Base-by-base conservation (phyloP, 2,113 vertebrate species). In the Alosa alosa region DNA sequence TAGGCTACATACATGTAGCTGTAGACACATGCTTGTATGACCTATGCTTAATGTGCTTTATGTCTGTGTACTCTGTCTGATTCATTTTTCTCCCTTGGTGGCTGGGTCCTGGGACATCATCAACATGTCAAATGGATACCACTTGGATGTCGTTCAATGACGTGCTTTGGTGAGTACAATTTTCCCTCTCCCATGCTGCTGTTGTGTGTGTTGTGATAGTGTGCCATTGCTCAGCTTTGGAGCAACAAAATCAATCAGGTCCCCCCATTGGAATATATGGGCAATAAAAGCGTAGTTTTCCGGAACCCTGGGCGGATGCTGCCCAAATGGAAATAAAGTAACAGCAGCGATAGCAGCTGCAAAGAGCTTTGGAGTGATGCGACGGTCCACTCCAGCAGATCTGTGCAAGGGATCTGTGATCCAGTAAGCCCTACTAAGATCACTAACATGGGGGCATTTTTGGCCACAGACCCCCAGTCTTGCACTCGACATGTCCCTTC, bases 191-290 rank as follows among this genome's bases (percentile, higher is more conserved):
- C 36, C 13, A 15, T 39, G 72, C 13, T 78, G 13, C 10, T 78
- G 11, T 72, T 78, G 31, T 78, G 36, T 78, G 36, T 78, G 72
- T 15, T 78, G 72, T 39, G 72, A 78, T 41, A 39, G 31, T 41
- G 15, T 78, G 72, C 72, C 72, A 78, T 10, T 78, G 36, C 72
- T 78, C 2, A 41, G 72, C 31, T 39, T 5, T 78, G 72, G 4
- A 78, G 31, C 72, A 39, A 78, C 72, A 39, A 39, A 78, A 78
- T 78, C 72, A 78, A 78, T 78, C 72, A 78, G 72, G 72, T 78
- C 72, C 36, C 72, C 36, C 15, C 31, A 17, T 9, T 39, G 72
- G 17, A 78, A 39, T 78, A 36, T 78, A 78, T 39, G 31, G 72
- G 36, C 72, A 36, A 36, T 78, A 78, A 78, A 78, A 78, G 72